A percentile compares a stretch with the other conserved stretches of the same genome.
Conservation (phyloP, 2,797 vertebrate genomes). For the Gymnothorax javanicus region DNA sequence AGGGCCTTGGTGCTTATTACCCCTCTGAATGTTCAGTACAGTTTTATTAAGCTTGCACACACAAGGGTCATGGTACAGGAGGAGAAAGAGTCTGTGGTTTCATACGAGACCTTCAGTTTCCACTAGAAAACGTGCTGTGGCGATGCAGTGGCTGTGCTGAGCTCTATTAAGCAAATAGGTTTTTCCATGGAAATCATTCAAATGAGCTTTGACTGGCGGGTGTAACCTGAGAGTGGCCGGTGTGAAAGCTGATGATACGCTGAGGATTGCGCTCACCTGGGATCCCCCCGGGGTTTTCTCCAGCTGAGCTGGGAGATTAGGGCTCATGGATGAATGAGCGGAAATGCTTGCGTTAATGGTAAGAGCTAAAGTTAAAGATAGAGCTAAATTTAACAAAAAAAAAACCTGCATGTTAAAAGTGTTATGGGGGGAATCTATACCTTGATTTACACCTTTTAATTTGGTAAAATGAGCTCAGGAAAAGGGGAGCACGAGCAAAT, state of each 20-base stretch:
- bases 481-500: background rate
- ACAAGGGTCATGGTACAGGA: background rate
- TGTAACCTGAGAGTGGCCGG: background rate
- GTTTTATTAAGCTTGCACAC: background rate
- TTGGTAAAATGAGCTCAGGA: background rate
- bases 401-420: background rate
- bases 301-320: background rate
- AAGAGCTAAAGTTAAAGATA: background rate
- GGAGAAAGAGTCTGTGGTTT: background rate
- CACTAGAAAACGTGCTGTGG: background rate
- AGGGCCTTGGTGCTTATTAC: background rate
- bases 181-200: constrained; percentile 12
- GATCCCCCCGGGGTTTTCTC: background rate
- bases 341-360: background rate
- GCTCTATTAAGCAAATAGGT: background rate
- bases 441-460: background rate
- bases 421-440: background rate
- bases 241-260: background rate
- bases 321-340: background rate
- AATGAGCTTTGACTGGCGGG: background rate
- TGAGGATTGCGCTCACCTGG: background rate
- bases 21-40: background rate
- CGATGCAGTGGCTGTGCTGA: background rate
- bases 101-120: background rate
- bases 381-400: background rate